Percentiles rank a stretch among this genome's conserved stretches.
These are phyloP conservation scores for Enteromius trimaculatus DNA, from an alignment of 2,797 vertebrate genomes.

Conservation along the genomic window DNA sequence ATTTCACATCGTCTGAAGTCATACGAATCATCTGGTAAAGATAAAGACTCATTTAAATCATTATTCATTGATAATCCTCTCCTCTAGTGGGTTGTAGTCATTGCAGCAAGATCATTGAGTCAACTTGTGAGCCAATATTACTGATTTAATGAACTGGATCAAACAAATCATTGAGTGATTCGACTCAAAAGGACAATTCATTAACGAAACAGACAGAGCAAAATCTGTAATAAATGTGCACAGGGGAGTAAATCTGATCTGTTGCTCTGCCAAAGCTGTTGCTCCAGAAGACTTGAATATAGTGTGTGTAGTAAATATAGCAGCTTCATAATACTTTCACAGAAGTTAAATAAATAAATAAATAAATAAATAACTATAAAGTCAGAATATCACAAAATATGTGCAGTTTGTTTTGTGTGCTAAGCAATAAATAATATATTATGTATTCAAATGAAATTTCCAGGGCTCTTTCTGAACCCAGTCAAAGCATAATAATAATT, in stretches of 20 bases:
- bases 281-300: not conserved
- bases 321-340: not conserved
- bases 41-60: not conserved
- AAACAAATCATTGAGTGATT: not conserved
- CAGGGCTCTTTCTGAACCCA: slow-evolving; percentile 5
- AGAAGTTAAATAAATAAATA: not conserved
- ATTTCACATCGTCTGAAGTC: not conserved
- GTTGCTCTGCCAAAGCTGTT: not conserved
- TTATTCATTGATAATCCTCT: slow-evolving; percentile 8
- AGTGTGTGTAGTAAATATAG: not conserved
- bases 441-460: slow-evolving; percentile 9
- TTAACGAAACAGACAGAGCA: not conserved
- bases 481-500: slow-evolving; percentile 9
- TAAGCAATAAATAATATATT: slow-evolving; percentile 2
- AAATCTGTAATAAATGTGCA: not conserved
- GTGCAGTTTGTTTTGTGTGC: not conserved
- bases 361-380: not conserved
- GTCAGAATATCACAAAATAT: slow-evolving; percentile 8
- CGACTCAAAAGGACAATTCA: not conserved
- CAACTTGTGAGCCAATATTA: slow-evolving; percentile 1
- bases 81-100: slow-evolving; percentile 2
- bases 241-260: not conserved
- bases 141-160: slow-evolving; percentile 14
- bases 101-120: not conserved
- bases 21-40: not conserved